Conservation (phyloP, 2,797 vertebrate species). For the Steatocranus sp. region DNA sequence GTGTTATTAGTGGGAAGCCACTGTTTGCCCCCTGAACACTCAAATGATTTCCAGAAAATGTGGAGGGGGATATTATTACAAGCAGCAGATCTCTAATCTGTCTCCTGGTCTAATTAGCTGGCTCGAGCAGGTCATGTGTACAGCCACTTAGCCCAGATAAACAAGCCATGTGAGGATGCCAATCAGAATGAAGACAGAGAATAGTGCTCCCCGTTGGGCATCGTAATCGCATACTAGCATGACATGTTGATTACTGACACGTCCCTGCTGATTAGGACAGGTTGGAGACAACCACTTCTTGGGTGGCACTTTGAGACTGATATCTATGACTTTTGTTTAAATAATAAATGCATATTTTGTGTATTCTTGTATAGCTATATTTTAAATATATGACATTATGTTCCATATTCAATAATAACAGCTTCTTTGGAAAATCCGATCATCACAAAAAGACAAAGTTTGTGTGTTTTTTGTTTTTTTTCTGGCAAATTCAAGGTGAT, state of each 20-base stretch:
- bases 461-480: not conserved
- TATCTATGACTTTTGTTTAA: not conserved
- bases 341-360: not conserved
- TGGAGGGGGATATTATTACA: conserved; percentile 16
- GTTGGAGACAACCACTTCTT: conserved; percentile 31
- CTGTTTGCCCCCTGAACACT: conserved; percentile 9
- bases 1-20: conserved; percentile 36
- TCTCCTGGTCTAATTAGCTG: conserved; percentile 48
- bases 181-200: conserved; percentile 58
- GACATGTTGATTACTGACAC: conserved; percentile 55
- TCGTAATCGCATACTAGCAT: conserved; percentile 47
- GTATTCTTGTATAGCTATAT: not conserved
- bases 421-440: not conserved
- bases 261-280: conserved; percentile 45
- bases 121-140: conserved; percentile 42
- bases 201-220: conserved; percentile 40
- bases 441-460: not conserved
- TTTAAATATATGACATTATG: not conserved
- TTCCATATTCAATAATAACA: conserved; percentile 4
- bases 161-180: conserved; percentile 49
- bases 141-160: conserved; percentile 55
- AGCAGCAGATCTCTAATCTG: conserved; percentile 20
- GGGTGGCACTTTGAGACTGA: not conserved
- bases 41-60: conserved; percentile 5
- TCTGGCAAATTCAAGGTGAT: conserved; percentile 21